phyloP scores from a whole-genome alignment of 2,113 vertebrate genomes.

The Myotis davidii region DNA sequence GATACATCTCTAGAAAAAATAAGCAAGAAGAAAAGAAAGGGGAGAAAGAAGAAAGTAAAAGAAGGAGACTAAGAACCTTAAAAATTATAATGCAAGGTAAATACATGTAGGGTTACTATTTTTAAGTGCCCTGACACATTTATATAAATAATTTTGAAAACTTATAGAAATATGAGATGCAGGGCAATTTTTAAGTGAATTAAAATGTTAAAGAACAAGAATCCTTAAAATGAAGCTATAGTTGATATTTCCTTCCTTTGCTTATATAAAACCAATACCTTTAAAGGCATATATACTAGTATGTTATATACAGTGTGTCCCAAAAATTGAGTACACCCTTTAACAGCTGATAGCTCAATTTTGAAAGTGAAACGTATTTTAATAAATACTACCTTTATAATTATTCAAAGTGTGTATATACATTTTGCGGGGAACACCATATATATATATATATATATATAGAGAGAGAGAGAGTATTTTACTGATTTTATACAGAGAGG shows the following conservation, averaged over 20 bases:
- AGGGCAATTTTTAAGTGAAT: not conserved
- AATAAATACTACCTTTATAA: too few species aligned
- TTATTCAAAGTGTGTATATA: too few species aligned
- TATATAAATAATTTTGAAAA: not conserved
- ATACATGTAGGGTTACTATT: not conserved
- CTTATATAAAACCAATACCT: not conserved
- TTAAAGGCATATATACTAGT: not conserved
- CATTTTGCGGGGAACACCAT: too few species aligned
- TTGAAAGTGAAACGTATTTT: too few species aligned
- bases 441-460: too few species aligned
- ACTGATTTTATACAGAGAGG: too few species aligned
- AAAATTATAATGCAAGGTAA: not conserved
- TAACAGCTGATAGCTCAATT: too few species aligned
- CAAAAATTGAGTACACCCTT: too few species aligned
- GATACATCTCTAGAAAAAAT: not conserved
- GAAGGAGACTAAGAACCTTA: rapidly evolving
- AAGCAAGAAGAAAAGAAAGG: not conserved
- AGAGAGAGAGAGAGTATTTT: too few species aligned
- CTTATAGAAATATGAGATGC: not conserved
- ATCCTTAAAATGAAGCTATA: not conserved
- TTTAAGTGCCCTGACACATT: not conserved
- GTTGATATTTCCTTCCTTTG: not conserved
- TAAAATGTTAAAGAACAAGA: not conserved
- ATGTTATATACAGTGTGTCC: not conserved
- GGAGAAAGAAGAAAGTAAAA: not conserved